These are phyloP conservation scores for Ceratina japonica DNA, from an alignment of 1,140 invertebrate genomes.

Conservation along the genomic window DNA sequence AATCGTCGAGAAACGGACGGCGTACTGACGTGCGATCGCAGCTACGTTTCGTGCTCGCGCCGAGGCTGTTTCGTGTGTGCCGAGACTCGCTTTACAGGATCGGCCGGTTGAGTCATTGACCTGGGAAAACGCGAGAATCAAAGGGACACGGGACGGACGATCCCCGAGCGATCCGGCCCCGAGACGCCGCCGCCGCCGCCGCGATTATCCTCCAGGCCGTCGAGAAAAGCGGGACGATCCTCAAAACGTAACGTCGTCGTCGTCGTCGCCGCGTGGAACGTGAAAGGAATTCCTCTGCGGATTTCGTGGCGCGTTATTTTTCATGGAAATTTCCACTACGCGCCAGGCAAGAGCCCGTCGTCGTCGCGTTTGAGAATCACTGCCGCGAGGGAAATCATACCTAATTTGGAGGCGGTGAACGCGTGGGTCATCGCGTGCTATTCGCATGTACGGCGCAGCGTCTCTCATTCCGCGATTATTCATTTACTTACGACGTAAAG, in stretches of 20 bases:
- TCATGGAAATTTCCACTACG: conserved; percentile 31
- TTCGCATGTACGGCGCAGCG: conserved; percentile 67
- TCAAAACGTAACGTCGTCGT: neutral
- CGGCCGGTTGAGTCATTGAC: conserved; percentile 70
- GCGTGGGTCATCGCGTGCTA: conserved; percentile 66
- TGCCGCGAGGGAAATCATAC: conserved; percentile 71
- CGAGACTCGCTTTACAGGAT: conserved; percentile 57
- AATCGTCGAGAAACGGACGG: conserved; percentile 37
- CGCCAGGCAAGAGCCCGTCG: neutral
- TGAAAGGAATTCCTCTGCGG: neutral
- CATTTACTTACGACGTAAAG: too few species aligned
- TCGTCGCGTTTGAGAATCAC: conserved; percentile 64
- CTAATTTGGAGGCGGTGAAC: conserved; percentile 71
- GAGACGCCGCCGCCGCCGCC: too few species aligned
- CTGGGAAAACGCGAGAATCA: conserved; percentile 64
- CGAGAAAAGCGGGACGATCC: neutral
- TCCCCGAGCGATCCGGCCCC: neutral
- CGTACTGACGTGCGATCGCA: conserved; percentile 41
- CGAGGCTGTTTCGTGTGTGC: conserved; percentile 55
- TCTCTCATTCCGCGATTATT: conserved; percentile 56
- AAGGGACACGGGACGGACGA: conserved; percentile 40
- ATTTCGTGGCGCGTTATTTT: neutral
- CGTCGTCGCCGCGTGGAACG: neutral
- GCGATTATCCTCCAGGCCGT: neutral
- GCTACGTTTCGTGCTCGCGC: conserved; percentile 45